These are phyloP conservation scores for Orthochromis malagaraziensis DNA, from an alignment of 2,113 vertebrate genomes.

Conservation along the genomic window DNA sequence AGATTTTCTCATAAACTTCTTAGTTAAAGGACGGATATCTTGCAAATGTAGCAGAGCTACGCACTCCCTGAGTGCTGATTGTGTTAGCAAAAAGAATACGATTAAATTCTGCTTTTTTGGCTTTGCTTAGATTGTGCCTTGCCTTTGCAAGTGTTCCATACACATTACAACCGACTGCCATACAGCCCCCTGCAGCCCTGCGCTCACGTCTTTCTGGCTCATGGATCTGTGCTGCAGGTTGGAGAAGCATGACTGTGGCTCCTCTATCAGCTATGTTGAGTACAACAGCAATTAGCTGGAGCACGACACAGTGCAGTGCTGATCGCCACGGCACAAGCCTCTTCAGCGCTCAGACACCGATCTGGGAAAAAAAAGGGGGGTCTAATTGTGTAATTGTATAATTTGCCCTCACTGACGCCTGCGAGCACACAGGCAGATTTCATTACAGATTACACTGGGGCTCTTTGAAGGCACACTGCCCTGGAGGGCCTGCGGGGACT, in stretches of 20 bases:
- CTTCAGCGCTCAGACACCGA: conserved; percentile 1
- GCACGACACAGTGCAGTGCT: neutral
- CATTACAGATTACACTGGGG: conserved; percentile 47
- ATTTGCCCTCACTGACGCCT: conserved; percentile 58
- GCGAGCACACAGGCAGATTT: conserved; percentile 48
- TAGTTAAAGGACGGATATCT: neutral
- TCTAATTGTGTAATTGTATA: conserved; percentile 62
- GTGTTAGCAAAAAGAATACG: neutral
- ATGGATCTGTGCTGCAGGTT: neutral
- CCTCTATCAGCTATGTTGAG: neutral
- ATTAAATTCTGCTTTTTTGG: neutral
- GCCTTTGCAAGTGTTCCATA: neutral
- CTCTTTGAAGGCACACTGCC: conserved; percentile 52
- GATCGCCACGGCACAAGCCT: neutral
- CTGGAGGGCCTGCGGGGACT: conserved; percentile 38
- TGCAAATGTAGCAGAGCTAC: neutral
- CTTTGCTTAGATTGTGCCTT: neutral
- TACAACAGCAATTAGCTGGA: conserved; percentile 8
- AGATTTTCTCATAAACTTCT: neutral
- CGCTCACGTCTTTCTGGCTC: neutral
- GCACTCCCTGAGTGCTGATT: neutral
- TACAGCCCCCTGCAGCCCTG: neutral
- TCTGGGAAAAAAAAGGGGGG: neutral
- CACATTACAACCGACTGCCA: neutral
- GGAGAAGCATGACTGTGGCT: neutral